Evolutionary conservation across 2,888 invertebrate species (phyloP).

Genomic region (Athalia rosae): DNA sequence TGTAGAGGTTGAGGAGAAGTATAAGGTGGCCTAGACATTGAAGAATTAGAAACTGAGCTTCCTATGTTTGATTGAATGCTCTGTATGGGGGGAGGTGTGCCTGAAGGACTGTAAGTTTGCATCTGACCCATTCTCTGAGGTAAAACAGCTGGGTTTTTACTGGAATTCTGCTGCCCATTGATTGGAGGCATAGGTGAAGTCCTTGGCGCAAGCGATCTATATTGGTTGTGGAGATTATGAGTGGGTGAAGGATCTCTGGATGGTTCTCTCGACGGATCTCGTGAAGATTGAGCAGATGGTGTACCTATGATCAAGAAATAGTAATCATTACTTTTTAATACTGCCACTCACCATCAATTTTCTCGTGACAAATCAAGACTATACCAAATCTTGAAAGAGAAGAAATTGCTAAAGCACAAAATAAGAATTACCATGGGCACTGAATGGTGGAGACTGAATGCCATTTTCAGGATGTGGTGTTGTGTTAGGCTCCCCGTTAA

Average conservation of each 20-base stretch:
- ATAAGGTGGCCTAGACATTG: conserved; percentile 35
- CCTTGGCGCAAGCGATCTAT: conserved; percentile 60
- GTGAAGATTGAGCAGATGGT: conserved; percentile 73
- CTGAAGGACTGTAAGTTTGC: conserved; percentile 45
- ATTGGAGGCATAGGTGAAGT: conserved; percentile 63
- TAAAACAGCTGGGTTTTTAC: conserved; percentile 48
- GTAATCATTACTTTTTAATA: background rate
- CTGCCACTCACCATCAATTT: background rate
- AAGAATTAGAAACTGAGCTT: conserved; percentile 20
- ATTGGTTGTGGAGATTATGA: conserved; percentile 64
- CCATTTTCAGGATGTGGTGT: conserved; percentile 64
- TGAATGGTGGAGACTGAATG: conserved; percentile 61
- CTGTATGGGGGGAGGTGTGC: conserved; percentile 36
- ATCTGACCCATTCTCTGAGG: conserved; percentile 47
- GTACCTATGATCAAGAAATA: conserved; percentile 61
- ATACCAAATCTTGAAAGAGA: background rate
- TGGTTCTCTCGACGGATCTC: conserved; percentile 74
- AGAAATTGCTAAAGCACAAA: background rate
- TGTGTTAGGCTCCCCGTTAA: conserved; percentile 63
- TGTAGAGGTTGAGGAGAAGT: conserved; percentile 42
- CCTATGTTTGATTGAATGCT: conserved; percentile 32
- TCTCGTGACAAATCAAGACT: background rate
- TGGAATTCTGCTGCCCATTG: conserved; percentile 60
- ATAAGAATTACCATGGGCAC: conserved; percentile 61
- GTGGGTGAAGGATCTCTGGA: conserved; percentile 71